These are phyloP conservation scores for Galaxea fascicularis DNA, from an alignment of 92 coral and sea anemone genomes.

Conservation along the genomic window DNA sequence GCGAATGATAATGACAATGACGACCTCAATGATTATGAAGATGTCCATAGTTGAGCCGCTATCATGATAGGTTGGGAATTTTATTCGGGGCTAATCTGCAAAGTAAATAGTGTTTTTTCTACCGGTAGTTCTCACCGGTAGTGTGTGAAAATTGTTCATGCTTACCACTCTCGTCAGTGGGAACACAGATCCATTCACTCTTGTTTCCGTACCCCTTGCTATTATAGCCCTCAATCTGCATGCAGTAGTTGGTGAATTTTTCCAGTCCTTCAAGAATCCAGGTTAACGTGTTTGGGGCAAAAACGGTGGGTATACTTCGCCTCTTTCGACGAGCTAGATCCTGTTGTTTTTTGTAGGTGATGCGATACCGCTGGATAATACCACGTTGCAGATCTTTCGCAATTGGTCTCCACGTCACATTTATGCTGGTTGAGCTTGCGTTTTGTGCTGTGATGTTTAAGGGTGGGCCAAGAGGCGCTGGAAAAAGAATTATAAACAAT, in stretches of 20 bases:
- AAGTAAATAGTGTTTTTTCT: too few relatives aligned
- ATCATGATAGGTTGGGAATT: too few relatives aligned
- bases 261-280: conserved; percentile 48
- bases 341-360: conserved; percentile 7
- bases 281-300: neutral
- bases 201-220: conserved; percentile 51
- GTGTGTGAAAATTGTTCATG: too few relatives aligned
- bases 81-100: too few relatives aligned
- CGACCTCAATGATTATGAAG: too few relatives aligned
- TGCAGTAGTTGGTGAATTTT: conserved; percentile 54
- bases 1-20: too few relatives aligned
- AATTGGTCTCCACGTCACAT: conserved; percentile 56
- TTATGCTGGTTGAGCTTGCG: conserved; percentile 44
- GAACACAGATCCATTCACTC: conserved; percentile 7
- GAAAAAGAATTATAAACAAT: neutral
- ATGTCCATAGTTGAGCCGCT: too few relatives aligned
- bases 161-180: conserved; percentile 52
- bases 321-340: conserved; percentile 18
- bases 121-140: too few relatives aligned
- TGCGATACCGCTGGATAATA: conserved; percentile 56
- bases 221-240: conserved; percentile 49
- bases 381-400: conserved; percentile 32
- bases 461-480: conserved; percentile 59
- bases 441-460: conserved; percentile 32
- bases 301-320: neutral